phyloP scores from a whole-genome alignment of 2,888 invertebrate genomes.

The Ectemnius lituratus region DNA sequence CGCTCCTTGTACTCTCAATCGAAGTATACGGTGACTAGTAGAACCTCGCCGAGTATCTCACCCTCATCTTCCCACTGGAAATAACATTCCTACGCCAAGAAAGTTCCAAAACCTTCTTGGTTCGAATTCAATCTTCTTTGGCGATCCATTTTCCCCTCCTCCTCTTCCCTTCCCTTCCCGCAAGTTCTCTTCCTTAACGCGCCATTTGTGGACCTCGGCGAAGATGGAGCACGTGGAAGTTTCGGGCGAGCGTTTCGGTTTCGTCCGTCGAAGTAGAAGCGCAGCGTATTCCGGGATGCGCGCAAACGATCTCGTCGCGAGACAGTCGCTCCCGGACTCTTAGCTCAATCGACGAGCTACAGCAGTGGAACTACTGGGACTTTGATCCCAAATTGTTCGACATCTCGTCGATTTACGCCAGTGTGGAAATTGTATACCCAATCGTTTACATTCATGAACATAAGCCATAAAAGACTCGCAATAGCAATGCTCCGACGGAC shows the following conservation, averaged over 20 bases:
- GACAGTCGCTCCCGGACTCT: neutral
- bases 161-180: neutral
- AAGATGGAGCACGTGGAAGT: conserved; percentile 4
- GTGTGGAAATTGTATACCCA: conserved; percentile 85
- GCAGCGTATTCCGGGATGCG: conserved; percentile 24
- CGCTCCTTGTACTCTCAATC: neutral
- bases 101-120: neutral
- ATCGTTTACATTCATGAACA: conserved; percentile 89
- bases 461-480: conserved; percentile 95
- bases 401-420: conserved; percentile 88
- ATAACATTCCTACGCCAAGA: neutral
- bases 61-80: conserved; percentile 30
- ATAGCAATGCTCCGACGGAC: conserved; percentile 88
- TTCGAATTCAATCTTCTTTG: neutral
- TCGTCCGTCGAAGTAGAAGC: conserved; percentile 3
- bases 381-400: conserved; percentile 77
- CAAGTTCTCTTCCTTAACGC: neutral
- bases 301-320: conserved; percentile 36
- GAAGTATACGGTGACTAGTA: conserved; percentile 64
- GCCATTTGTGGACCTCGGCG: conserved; percentile 8
- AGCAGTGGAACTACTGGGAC: conserved; percentile 39
- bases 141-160: neutral
- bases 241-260: conserved; percentile 13
- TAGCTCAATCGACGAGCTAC: conserved; percentile 38
- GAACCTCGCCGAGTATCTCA: conserved; percentile 59